These are phyloP conservation scores for Hafferia zeledoni DNA, from an alignment of 2,797 vertebrate genomes.

Conservation along the genomic window DNA sequence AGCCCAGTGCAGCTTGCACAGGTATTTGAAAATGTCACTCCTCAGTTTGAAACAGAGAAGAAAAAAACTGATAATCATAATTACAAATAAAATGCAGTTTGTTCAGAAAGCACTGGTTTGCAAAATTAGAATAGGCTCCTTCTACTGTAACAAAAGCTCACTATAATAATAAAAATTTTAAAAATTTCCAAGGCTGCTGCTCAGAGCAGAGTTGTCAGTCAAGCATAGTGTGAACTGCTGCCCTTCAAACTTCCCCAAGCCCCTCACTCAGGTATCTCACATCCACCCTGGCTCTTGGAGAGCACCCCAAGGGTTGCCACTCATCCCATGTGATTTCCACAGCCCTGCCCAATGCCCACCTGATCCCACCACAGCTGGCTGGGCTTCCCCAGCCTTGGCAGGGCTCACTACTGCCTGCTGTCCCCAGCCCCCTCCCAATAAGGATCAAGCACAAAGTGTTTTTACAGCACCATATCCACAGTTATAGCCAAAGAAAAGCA, in stretches of 20 bases:
- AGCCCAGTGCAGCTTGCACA: accelerated
- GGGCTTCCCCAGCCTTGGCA: accelerated
- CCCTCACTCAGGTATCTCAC: accelerated
- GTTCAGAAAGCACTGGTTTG: background rate
- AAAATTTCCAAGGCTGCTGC: background rate
- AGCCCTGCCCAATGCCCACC: background rate
- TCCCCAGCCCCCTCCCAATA: background rate
- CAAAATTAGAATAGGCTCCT: background rate
- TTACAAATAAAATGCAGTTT: background rate
- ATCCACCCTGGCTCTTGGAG: accelerated
- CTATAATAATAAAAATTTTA: background rate
- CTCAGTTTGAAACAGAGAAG: background rate
- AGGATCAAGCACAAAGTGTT: background rate
- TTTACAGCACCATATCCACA: background rate
- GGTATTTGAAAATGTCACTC: background rate
- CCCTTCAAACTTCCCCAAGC: accelerated
- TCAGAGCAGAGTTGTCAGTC: accelerated
- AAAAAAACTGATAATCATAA: background rate
- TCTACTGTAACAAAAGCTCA: background rate
- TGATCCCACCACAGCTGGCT: accelerated
- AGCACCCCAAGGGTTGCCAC: background rate
- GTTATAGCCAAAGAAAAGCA: background rate
- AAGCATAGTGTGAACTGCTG: background rate
- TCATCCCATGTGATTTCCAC: accelerated
- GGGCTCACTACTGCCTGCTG: accelerated